Percentiles rank a stretch among this genome's conserved stretches.
Evolutionary conservation across 2,888 invertebrate species (phyloP).

Genomic region (Papilio demoleus): DNA sequence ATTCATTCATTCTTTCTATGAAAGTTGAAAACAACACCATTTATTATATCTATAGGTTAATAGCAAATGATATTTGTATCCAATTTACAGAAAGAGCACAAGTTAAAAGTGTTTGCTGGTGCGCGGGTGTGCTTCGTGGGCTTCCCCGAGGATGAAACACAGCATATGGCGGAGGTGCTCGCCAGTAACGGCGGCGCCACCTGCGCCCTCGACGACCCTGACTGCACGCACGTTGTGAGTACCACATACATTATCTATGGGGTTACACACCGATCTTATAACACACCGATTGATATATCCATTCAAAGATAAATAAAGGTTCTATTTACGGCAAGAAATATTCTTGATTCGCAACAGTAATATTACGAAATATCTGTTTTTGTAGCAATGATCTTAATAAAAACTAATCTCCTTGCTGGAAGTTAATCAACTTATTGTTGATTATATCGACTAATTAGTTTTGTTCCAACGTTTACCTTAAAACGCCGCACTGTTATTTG

Average conservation of each 20-base stretch:
- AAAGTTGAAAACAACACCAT: too few relatives aligned
- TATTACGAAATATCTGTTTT: neutral
- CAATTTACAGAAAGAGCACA: conserved; percentile 85
- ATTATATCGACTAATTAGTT: conserved; percentile 11
- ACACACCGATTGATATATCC: neutral
- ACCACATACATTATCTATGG: conserved; percentile 26
- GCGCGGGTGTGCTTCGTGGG: conserved; percentile 94
- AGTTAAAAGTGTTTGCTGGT: conserved; percentile 94
- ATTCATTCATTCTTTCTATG: too few relatives aligned
- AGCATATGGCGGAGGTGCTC: conserved; percentile 95
- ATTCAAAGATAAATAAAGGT: neutral
- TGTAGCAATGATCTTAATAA: neutral
- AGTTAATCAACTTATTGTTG: conserved; percentile 9
- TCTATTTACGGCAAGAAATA: neutral
- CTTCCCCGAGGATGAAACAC: conserved; percentile 94
- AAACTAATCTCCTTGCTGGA: neutral
- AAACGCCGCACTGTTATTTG: neutral
- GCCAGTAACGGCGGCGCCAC: conserved; percentile 93
- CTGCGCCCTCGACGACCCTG: conserved; percentile 90
- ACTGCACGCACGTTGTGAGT: conserved; percentile 96
- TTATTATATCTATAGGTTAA: neutral
- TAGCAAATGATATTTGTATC: conserved; percentile 17
- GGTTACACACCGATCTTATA: neutral
- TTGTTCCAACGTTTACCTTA: neutral
- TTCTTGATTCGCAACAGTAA: neutral